Evolutionary conservation across 1,140 invertebrate species (phyloP).

Genomic region (Tribolium castaneum): DNA sequence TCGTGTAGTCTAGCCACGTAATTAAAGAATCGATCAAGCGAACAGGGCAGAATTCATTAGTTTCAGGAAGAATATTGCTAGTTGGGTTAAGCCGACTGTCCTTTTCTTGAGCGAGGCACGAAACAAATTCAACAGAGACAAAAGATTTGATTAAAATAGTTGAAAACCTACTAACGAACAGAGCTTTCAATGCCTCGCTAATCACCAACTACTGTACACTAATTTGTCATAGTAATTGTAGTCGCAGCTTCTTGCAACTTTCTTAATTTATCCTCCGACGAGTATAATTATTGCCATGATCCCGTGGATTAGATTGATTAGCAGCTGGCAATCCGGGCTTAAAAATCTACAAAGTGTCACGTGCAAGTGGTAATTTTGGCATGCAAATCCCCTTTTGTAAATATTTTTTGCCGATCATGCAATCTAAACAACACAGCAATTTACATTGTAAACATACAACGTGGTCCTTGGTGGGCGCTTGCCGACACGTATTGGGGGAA

Average conservation of each 20-base stretch:
- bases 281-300: constrained; percentile 26
- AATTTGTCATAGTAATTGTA: constrained; percentile 22
- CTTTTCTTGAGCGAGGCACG: background rate
- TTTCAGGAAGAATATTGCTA: constrained; percentile 20
- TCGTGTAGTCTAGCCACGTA: constrained; percentile 45
- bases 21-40: constrained; percentile 47
- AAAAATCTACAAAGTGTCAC: constrained; percentile 8
- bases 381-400: background rate
- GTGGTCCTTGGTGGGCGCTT: constrained; percentile 2
- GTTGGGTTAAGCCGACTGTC: constrained; percentile 32
- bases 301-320: constrained; percentile 19
- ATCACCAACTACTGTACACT: constrained; percentile 24
- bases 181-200: constrained; percentile 16
- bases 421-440: constrained; percentile 32
- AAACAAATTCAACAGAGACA: constrained; percentile 25
- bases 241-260: constrained; percentile 20
- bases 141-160: constrained; percentile 36
- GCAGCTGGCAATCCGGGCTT: background rate
- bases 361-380: constrained; percentile 22
- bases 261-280: constrained; percentile 14
- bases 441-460: constrained; percentile 31
- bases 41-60: constrained; percentile 42
- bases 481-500: background rate
- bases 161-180: constrained; percentile 33
- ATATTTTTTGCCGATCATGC: constrained; percentile 20